Evolutionary conservation across 2,797 vertebrate genomes (phyloP).

Genomic region (Argyrosomus regius): DNA sequence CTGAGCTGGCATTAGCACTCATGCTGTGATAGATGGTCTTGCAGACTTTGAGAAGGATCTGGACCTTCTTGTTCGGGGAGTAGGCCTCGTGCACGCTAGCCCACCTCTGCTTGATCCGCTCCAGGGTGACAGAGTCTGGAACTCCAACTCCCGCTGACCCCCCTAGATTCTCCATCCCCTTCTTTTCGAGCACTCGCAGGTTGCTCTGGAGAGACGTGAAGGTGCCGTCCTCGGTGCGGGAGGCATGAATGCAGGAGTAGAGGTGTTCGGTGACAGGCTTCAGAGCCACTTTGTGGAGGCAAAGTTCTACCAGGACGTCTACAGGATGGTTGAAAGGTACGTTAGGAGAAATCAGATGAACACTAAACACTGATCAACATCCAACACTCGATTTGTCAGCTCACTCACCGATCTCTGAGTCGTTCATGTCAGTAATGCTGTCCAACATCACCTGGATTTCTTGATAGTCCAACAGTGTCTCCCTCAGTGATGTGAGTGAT

Average conservation of each 20-base stretch:
- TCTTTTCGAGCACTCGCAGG: slow-evolving; percentile 77
- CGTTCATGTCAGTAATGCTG: slow-evolving; percentile 75
- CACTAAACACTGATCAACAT: rapidly evolving
- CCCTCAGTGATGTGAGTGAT: slow-evolving; percentile 85
- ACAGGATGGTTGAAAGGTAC: not conserved
- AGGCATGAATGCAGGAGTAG: slow-evolving; percentile 82
- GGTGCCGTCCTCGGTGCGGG: slow-evolving; percentile 74
- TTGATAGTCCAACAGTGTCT: slow-evolving; percentile 82
- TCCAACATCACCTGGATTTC: slow-evolving; percentile 84
- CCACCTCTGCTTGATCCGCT: slow-evolving; percentile 87
- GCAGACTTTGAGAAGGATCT: slow-evolving; percentile 90
- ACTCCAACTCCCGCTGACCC: slow-evolving; percentile 77
- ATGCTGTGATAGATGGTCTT: slow-evolving; percentile 90
- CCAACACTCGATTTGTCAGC: not conserved
- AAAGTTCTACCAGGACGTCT: slow-evolving; percentile 87
- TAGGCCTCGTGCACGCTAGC: slow-evolving; percentile 86
- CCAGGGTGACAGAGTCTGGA: slow-evolving; percentile 82
- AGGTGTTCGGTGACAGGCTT: slow-evolving; percentile 85
- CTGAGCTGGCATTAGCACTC: slow-evolving; percentile 79
- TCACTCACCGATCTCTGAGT: slow-evolving; percentile 83
- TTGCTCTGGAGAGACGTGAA: slow-evolving; percentile 81
- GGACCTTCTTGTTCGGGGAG: slow-evolving; percentile 90
- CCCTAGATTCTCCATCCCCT: slow-evolving; percentile 77
- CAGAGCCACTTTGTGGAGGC: slow-evolving; percentile 88
- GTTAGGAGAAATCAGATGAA: not conserved